A percentile compares a stretch with the other conserved stretches of the same genome.
These are phyloP conservation scores for Drosophila neutralis DNA, from an alignment of 2,888 invertebrate species.

Conservation along the genomic window DNA sequence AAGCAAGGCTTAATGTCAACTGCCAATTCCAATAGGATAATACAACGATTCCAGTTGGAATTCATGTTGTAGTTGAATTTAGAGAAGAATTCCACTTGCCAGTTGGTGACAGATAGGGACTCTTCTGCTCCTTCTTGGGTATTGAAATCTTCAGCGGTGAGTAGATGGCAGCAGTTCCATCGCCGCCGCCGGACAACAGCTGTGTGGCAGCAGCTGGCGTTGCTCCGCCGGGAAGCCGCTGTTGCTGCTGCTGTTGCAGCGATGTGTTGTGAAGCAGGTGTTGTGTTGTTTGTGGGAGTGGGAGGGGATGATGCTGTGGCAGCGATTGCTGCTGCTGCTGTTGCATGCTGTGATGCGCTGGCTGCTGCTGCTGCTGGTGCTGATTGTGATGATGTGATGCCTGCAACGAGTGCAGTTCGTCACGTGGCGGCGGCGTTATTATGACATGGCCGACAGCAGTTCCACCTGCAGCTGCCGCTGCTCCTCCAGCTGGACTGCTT, in stretches of 20 bases:
- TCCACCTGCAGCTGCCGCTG: constrained; percentile 42
- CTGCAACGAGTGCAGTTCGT: constrained; percentile 68
- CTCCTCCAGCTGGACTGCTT: constrained; percentile 40
- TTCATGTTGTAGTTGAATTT: neutral
- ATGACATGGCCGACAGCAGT: constrained; percentile 72
- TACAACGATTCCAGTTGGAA: neutral
- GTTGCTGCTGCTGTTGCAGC: constrained; percentile 55
- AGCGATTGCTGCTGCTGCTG: constrained; percentile 52
- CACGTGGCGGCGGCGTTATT: constrained; percentile 74
- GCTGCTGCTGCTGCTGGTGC: constrained; percentile 63
- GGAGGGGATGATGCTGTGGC: constrained; percentile 52
- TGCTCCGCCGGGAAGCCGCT: constrained; percentile 45
- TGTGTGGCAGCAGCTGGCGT: constrained; percentile 64
- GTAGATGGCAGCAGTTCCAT: constrained; percentile 84
- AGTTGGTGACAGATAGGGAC: constrained; percentile 96
- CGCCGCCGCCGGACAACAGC: constrained; percentile 61
- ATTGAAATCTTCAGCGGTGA: constrained; percentile 85
- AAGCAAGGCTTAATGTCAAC: neutral
- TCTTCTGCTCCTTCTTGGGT: constrained; percentile 86
- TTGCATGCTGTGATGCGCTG: constrained; percentile 66
- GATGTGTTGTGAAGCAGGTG: constrained; percentile 74
- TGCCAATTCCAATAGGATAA: neutral
- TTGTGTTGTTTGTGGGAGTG: constrained; percentile 62
- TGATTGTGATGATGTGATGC: constrained; percentile 63
- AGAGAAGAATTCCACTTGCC: constrained; percentile 85